Base-by-base conservation (phyloP, 2,113 vertebrate species). In the Nicator chloris region DNA sequence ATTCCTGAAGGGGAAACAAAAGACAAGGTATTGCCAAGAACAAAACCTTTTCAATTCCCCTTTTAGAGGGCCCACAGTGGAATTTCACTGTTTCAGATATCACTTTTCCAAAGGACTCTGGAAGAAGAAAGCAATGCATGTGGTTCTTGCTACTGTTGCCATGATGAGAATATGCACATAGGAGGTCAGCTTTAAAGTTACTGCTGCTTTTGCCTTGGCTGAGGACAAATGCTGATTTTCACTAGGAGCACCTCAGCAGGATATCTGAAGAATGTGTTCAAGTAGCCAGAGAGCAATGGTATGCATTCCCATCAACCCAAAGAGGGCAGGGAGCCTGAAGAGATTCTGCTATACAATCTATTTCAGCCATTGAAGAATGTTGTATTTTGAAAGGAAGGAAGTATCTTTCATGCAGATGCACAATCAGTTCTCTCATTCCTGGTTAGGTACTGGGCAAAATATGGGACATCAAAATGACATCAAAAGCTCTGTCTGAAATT, bases 1-100 rank as follows among this genome's bases (percentile, higher is more conserved):
- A 98, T 98, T 94, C 98, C 97, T 98, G 65, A 89, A 82, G 37
- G 45, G 37, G 65, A 86, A 91, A 82, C 39, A 92, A 91, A 83
- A 87, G 57, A 77, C 51, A 68, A 86, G 49, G 27, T 70, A 47
- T 49, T 71, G 60, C 40, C 31, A 81, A 59, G 59, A 95, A 69
- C 64, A 73, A 88, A 91, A 42, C 57, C 12, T 77, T 73, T 84
- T 63, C 28, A 35, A 70, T 50, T 91, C 59, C 31, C 15, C 23
- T 92, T 88, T 73, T 21, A 78, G 60, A 78, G 44, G 27, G 31
- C 53, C 60, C 35, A 54, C 35, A 15, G 28, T 51, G 35, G 42
- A 82, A 90, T 83, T 77, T 33, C 76, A 50, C n/a, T 61, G 53
- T 49, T 92, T 69, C 79, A 66, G 47, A 73, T 80, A 82, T 66